Conservation (phyloP, 2,888 invertebrate genomes). For the Pristionchus mayeri region DNA sequence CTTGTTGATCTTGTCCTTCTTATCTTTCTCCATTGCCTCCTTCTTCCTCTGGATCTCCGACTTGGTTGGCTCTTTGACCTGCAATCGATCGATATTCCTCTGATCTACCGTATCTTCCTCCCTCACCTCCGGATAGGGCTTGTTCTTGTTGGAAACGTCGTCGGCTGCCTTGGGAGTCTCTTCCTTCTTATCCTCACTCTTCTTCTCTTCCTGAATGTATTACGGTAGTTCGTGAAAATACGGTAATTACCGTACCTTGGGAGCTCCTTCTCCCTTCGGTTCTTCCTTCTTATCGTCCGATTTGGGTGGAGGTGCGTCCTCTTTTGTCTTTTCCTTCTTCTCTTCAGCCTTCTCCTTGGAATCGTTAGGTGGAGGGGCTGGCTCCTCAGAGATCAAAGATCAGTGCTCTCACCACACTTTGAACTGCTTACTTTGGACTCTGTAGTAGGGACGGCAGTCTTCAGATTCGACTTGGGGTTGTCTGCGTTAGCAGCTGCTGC, state of each 20-base stretch:
- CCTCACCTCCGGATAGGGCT: conserved; percentile 15
- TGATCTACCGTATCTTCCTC: conserved; percentile 7
- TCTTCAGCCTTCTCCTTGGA: not conserved
- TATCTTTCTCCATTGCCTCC: conserved; percentile 16
- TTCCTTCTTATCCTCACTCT: conserved; percentile 20
- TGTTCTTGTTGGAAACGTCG: not conserved
- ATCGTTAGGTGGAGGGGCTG: not conserved
- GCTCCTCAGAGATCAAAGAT: not conserved
- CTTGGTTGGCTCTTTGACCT: conserved; percentile 32
- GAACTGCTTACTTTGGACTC: not conserved
- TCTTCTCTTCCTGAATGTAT: not conserved
- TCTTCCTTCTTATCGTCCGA: conserved; percentile 8
- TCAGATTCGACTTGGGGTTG: not conserved
- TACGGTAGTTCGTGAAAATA: not conserved
- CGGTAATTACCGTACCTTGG: not conserved
- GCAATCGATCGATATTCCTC: conserved; percentile 30
- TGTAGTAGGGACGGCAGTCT: not conserved
- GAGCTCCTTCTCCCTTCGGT: not conserved
- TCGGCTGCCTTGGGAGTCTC: not conserved
- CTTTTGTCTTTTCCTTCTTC: conserved; percentile 6
- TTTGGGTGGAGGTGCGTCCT: not conserved
- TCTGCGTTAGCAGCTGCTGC: not conserved
- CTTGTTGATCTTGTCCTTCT: conserved; percentile 34
- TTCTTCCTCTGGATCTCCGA: not conserved
- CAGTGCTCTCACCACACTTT: not conserved